Conservation (phyloP, 2,888 invertebrate species). For the Cenopis cana region DNA sequence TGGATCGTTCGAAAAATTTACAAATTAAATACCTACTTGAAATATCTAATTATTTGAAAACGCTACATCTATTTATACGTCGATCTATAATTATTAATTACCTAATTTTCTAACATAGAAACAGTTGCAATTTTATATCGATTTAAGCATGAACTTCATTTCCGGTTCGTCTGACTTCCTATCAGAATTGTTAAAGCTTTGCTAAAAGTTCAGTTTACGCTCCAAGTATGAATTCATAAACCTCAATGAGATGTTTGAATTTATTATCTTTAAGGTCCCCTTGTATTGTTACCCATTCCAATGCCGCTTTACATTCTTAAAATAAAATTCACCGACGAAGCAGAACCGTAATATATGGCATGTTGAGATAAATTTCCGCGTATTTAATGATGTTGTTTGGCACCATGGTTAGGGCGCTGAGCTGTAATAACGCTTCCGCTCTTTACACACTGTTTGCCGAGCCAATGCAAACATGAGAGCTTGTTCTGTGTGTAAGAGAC, state of each 20-base stretch:
- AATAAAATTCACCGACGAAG: fast-evolving
- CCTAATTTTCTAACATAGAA: constrained; percentile 3
- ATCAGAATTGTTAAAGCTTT: constrained; percentile 64
- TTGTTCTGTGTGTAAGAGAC: constrained; percentile 56
- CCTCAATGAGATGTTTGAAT: constrained; percentile 37
- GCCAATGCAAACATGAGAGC: constrained; percentile 74
- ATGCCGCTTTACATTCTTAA: constrained; percentile 37
- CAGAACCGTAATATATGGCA: constrained; percentile 49
- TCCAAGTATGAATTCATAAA: constrained; percentile 53
- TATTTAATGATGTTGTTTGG: constrained; percentile 40
- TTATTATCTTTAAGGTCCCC: constrained; percentile 7
- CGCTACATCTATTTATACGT: neutral
- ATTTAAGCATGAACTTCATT: constrained; percentile 50
- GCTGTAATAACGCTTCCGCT: constrained; percentile 79
- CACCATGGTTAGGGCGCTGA: constrained; percentile 55
- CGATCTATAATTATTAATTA: too few species aligned
- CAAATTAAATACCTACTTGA: neutral
- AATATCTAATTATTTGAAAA: neutral
- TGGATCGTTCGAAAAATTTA: neutral
- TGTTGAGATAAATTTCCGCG: constrained; percentile 17
- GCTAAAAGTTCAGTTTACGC: constrained; percentile 60
- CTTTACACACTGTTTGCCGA: constrained; percentile 76
- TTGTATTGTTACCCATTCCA: constrained; percentile 31
- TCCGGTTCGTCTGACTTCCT: constrained; percentile 60
- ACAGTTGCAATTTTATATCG: constrained; percentile 21